Evolutionary conservation across 2,888 invertebrate genomes (phyloP), one percentile per base, ranked within the genome.

Genomic region (Aspidiotus rigidus): DNA sequence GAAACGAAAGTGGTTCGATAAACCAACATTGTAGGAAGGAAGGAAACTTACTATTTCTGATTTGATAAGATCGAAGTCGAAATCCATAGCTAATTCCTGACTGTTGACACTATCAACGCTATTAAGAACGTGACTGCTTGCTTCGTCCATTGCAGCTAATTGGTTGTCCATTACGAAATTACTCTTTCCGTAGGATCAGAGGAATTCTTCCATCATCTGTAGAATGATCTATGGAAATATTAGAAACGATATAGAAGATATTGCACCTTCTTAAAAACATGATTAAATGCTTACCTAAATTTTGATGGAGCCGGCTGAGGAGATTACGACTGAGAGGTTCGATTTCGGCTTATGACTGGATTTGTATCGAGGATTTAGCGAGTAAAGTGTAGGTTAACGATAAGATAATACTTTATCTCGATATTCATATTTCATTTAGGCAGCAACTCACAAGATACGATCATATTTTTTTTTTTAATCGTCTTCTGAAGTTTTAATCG

Each of bases 21-120:
- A 28, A 3, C 28, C 28, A 28, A 28, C 2, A 5, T 28, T 28
- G 1, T 28, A 28, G 28, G 5, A 28, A 28, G 28, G 28, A 28
- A 28, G 28, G 5, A 10, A n/a, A 49, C 60, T 59, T 11, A 67
- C 67, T n/a, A 67, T 60, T 60, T 67, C 67, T n/a, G 44, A 44
- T 67, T 67, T 67, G n/a, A 67, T 67, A 8, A 40, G 44, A 7
- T 67, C 67, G n/a, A 67, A 42, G 39, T 67, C 67, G 7, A 67
- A 40, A 39, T 67, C 67, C 7, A 60, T 49, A 7, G 57, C 49
- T n/a, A 60, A 44, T 40, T 67, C 67, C 15, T 57, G 67, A 0
- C 59, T 59, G 15, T 44, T 57, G 15, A 67, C 67, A 44, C 67
- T 67, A 15, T 60, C 67, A 16, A 67, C 57, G 39, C 67, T 49